Base-by-base conservation (phyloP, 2,797 vertebrate species). In the Heteromormyrus szaboi region DNA sequence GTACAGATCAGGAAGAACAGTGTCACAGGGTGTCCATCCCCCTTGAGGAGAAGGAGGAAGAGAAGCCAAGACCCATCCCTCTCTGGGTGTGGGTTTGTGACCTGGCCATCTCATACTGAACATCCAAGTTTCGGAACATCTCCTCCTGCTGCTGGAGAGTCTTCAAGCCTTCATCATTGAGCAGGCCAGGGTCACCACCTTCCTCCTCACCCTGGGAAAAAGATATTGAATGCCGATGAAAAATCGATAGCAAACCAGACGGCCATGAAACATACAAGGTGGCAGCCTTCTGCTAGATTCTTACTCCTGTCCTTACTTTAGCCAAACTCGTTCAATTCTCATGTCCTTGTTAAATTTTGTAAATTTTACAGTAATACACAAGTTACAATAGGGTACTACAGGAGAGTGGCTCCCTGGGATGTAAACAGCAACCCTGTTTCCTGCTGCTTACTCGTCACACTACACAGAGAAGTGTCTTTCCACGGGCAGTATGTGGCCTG, bases 61-160 rank as follows among this genome's bases (percentile, higher is more conserved):
- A 96, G 91, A 99, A 99, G 14, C 98, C 98, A 8, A 99, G 96
- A 41, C 98, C 99, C 98, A 99, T 99, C 91, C 98, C 98, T 93
- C 98, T 96, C 90, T 99, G 98, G 0, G 98, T 99, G 94, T 99
- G 98, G 0, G 99, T 99, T 92, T 99, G 98, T 88, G 99, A 99
- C 88, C 99, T 96, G 14, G 98, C 98, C 98, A 99, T 99, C 93
- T 99, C 98, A 3, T 99, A 99, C 94, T 99, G 99, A 89, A 99
- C 98, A 88, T 99, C 98, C 41, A 99, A 95, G 91, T 99, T 99
- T 89, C 98, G 93, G 91, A 99, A 99, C 94, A 99, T 98, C 94
- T 99, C 98, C 91, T 99, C 98, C 92, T 99, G 98, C 92, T 99
- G 98, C 92, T 99, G 98, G 91, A 99, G 94, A 0, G 98, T 99